Percentiles rank a stretch among this genome's conserved stretches.
phyloP scores from a whole-genome alignment of 2,888 invertebrate species.

The Papilio elwesi region DNA sequence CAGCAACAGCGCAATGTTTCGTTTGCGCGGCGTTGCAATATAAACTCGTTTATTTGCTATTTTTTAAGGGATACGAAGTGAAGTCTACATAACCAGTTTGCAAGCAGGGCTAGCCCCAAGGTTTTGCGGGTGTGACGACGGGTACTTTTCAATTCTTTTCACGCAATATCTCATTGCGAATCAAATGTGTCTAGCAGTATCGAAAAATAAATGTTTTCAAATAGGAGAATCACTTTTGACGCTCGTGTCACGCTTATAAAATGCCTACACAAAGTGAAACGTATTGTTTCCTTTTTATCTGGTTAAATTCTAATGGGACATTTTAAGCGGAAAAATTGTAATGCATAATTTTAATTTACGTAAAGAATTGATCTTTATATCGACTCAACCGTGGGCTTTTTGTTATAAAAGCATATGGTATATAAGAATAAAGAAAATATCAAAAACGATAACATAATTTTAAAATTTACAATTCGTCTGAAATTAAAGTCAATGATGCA shows the following conservation, averaged over 20 bases:
- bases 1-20: constrained; percentile 34
- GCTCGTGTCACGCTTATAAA: constrained; percentile 30
- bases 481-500: neutral
- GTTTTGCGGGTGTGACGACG: constrained; percentile 35
- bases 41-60: constrained; percentile 41
- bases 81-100: constrained; percentile 41
- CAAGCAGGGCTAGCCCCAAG: constrained; percentile 39
- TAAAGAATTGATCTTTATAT: constrained; percentile 16
- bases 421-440: neutral
- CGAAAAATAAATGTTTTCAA: constrained; percentile 13
- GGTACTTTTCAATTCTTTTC: constrained; percentile 37
- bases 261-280: constrained; percentile 26
- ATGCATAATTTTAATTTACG: constrained; percentile 17
- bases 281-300: constrained; percentile 25
- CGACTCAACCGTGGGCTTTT: constrained; percentile 7
- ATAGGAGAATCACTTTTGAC: constrained; percentile 19
- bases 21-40: constrained; percentile 37
- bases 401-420: neutral
- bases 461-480: neutral
- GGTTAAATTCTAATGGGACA: constrained; percentile 17
- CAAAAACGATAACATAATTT: neutral
- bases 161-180: constrained; percentile 19
- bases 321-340: constrained; percentile 18
- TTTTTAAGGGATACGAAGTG: constrained; percentile 40
- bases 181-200: neutral